Base-by-base conservation (phyloP, 2,888 invertebrate genomes). In the Dysmachus trigonus region DNA sequence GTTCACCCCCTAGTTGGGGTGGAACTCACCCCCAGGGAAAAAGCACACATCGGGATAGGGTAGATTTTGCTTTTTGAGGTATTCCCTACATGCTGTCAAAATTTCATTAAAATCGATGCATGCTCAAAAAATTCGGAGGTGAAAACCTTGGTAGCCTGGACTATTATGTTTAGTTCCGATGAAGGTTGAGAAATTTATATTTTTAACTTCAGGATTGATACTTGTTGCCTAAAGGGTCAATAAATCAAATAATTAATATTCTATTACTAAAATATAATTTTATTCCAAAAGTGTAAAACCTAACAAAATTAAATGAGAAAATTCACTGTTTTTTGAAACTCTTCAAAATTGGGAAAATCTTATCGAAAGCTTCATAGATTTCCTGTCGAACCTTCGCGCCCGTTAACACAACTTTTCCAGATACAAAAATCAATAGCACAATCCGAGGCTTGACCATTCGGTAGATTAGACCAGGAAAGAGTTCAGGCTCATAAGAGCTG, bases 381-480 rank as follows among this genome's bases (percentile, higher is more conserved):
- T 92, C 98, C 91, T 95, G 95, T 89, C 98, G 94, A 71, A 97
- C 96, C 94, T 99, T 99, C 87, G 98, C 99, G 88, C 99, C 98
- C 88, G 99, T 99, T 88, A 99, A 94, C 18, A 99, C 99, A 87
- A 99, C 96, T 94, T 99, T 99, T 79, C 99, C 99, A 88, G 99
- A 99, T 4, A 99, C 99, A 93, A 99, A 99, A 90, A 99, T 99
- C 82, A 99, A 94, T 88, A 99, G 93, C 4, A 99, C 99, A 90
- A 99, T 97, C 90, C 98, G 95, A 7, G 99, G 99, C 92, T 98
- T 97, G 85, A 99, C 97, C 98, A 99, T 98, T 90, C 99, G 94
- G 92, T 99, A 99, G 89, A 99, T 98, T 72, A 99, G 94, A 88
- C 99, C 99, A 73, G 99, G 99, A 92, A 99, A 99, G 74, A 99